Evolutionary conservation across 1,140 invertebrate species (phyloP).

Genomic region (Bombus haemorrhoidalis): DNA sequence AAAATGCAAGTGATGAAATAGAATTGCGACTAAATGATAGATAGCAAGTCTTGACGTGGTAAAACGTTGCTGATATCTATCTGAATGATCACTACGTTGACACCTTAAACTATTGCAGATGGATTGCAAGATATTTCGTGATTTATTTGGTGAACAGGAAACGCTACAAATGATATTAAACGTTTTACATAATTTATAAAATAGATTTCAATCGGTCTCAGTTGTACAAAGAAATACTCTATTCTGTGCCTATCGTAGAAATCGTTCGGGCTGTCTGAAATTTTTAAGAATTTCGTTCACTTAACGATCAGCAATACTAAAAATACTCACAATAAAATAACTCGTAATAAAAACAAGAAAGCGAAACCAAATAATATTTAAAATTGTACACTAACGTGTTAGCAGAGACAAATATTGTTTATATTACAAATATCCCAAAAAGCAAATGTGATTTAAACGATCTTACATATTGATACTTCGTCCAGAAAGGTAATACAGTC

Average conservation of each 20-base stretch:
- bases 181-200: background rate
- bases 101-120: background rate
- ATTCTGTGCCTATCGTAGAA: no score
- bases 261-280: no score
- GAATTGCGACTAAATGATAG: background rate
- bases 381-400: background rate
- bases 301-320: background rate
- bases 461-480: background rate
- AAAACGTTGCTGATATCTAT: background rate
- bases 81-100: background rate
- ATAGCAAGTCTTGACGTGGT: background rate
- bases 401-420: background rate
- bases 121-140: background rate
- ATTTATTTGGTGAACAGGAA: background rate
- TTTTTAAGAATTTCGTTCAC: background rate
- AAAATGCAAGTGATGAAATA: background rate
- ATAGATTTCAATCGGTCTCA: background rate
- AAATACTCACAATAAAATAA: no score
- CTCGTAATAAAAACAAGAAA: background rate
- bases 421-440: rapidly evolving
- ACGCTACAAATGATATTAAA: background rate
- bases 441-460: background rate
- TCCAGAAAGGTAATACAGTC: no score
- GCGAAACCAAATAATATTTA: background rate
- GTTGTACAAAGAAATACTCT: background rate